Conservation (phyloP, 2,797 vertebrate species). For the Psittacula echo region DNA sequence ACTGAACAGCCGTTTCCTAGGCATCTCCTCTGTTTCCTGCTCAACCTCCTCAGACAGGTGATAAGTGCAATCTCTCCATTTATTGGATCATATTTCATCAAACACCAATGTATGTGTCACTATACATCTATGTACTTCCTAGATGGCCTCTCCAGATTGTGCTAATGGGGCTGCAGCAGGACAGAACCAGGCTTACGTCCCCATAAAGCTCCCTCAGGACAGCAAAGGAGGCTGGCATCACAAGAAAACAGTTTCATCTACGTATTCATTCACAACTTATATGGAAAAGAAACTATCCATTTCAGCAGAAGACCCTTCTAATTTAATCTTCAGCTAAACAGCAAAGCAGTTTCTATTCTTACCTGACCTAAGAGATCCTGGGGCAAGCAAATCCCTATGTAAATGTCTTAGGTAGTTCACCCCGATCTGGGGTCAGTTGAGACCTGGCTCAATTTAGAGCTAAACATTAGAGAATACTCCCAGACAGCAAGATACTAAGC, state of each 20-base stretch:
- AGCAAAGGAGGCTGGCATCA: neutral
- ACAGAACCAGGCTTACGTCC: neutral
- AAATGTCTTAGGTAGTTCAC: neutral
- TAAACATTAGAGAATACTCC: neutral
- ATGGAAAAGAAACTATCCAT: neutral
- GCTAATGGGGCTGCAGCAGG: conserved; percentile 1
- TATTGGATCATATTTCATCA: conserved; percentile 25
- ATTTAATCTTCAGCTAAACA: neutral
- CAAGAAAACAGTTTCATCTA: neutral
- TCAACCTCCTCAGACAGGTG: conserved; percentile 4
- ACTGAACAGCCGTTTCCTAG: neutral
- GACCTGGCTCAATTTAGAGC: neutral
- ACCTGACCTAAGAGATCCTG: neutral
- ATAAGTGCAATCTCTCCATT: conserved; percentile 19
- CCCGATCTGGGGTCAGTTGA: fast-evolving
- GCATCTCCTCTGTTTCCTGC: neutral
- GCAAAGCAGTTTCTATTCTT: neutral
- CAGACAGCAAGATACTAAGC: neutral
- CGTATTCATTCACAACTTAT: neutral
- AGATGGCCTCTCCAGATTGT: neutral
- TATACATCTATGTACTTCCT: neutral
- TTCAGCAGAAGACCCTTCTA: neutral
- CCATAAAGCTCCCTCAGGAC: neutral
- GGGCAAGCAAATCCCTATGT: neutral
- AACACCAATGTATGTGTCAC: neutral